Conservation (phyloP, 2,888 invertebrate genomes). For the Carpatolechia fugitivella region DNA sequence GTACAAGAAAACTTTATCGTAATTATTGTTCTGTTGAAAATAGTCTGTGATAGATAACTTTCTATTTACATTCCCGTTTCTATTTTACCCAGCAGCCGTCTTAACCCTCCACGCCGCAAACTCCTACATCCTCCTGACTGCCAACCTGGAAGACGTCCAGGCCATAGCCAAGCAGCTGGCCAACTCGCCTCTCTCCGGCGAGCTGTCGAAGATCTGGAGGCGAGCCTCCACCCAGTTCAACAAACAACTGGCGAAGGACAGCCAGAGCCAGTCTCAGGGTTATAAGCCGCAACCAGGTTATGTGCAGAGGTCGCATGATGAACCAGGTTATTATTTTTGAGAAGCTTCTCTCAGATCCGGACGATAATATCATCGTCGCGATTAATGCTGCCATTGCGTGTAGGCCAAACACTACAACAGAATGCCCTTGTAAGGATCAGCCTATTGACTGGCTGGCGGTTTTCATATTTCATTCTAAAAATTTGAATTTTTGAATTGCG, state of each 20-base stretch:
- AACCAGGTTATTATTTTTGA: background rate
- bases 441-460: too few species aligned
- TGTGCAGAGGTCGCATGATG: too few species aligned
- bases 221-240: constrained; percentile 45
- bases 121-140: constrained; percentile 55
- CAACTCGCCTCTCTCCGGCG: constrained; percentile 38
- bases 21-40: too few species aligned
- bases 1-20: background rate
- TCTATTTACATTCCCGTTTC: background rate
- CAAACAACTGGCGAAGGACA: constrained; percentile 23
- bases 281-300: too few species aligned
- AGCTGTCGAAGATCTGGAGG: constrained; percentile 42
- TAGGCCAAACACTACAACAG: too few species aligned
- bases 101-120: constrained; percentile 31
- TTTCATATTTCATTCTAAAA: too few species aligned
- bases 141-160: constrained; percentile 56
- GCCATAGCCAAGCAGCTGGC: constrained; percentile 46
- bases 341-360: background rate
- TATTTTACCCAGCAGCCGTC: constrained; percentile 5
- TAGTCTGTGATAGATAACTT: too few species aligned
- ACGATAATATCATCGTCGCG: too few species aligned
- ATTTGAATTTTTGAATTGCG: too few species aligned
- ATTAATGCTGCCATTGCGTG: too few species aligned
- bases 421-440: too few species aligned
- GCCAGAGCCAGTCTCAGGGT: background rate